Conservation (phyloP, 2,113 vertebrate species). For the Malaclemys terrapin region DNA sequence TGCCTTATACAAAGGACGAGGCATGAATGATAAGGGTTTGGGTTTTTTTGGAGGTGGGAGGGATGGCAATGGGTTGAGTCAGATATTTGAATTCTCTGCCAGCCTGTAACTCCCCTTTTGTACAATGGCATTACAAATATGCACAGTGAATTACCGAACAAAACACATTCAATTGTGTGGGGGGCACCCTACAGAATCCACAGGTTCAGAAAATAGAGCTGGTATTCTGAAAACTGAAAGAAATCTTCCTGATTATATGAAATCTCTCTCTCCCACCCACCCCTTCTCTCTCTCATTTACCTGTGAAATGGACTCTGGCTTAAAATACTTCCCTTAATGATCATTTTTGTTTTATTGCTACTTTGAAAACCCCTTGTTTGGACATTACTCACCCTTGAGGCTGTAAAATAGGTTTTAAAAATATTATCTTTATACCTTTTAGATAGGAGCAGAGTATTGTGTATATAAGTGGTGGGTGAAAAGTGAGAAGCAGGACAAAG, state of each 20-base stretch:
- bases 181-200: not conserved
- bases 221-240: too few relatives aligned
- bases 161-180: not conserved
- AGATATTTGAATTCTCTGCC: not conserved
- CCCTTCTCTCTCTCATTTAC: too few relatives aligned
- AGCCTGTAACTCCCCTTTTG: not conserved
- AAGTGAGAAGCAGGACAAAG: not conserved
- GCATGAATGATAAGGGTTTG: constrained; percentile 36
- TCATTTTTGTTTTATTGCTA: too few relatives aligned
- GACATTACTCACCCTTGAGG: too few relatives aligned
- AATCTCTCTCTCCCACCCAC: too few relatives aligned
- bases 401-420: not conserved
- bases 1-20: not conserved
- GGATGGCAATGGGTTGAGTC: not conserved
- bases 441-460: not conserved
- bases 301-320: too few relatives aligned
- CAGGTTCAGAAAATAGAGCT: not conserved
- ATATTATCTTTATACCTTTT: not conserved
- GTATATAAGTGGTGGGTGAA: not conserved
- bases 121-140: constrained; percentile 1
- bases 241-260: too few relatives aligned
- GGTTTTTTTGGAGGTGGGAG: constrained; percentile 16
- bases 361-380: too few relatives aligned
- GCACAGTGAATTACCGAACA: not conserved
- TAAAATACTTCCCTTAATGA: too few relatives aligned